phyloP scores from a whole-genome alignment of 2,113 vertebrate species.

The Lethenteron camtschaticum region DNA sequence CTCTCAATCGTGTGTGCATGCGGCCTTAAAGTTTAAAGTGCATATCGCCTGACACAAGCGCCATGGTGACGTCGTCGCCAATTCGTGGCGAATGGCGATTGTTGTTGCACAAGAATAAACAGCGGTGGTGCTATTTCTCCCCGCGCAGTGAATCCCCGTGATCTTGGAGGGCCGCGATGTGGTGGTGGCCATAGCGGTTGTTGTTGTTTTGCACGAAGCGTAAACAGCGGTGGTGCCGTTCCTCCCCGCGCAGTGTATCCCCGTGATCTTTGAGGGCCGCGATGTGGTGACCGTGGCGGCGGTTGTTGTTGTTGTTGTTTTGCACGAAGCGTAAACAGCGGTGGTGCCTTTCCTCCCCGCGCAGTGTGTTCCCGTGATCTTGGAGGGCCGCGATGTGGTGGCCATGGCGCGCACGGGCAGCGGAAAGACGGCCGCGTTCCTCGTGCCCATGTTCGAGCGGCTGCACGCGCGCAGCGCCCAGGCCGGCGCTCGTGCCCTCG shows the following conservation, averaged over 20 bases:
- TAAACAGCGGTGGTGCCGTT: neutral
- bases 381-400: constrained; percentile 70
- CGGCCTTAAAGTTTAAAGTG: no score
- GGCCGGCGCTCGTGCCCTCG: constrained; percentile 48
- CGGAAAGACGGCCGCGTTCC: constrained; percentile 81
- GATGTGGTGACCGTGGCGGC: constrained; percentile 74
- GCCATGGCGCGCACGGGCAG: constrained; percentile 89
- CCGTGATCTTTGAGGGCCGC: constrained; percentile 59
- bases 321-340: no score
- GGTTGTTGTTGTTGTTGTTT: no score
- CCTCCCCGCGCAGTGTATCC: constrained; percentile 35
- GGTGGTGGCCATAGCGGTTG: constrained; percentile 61
- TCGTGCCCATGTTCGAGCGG: constrained; percentile 80
- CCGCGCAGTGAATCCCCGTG: constrained; percentile 42
- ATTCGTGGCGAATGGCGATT: no score
- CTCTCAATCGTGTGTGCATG: no score
- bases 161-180: constrained; percentile 72
- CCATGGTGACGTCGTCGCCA: no score
- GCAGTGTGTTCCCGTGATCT: constrained; percentile 57
- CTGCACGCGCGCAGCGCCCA: constrained; percentile 53
- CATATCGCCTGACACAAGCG: no score
- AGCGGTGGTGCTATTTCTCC: neutral
- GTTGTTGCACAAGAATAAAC: no score
- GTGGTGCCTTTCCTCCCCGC: neutral
- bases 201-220: no score